Conservation (phyloP, 2,113 vertebrate genomes). For the Tauraco erythrolophus region DNA sequence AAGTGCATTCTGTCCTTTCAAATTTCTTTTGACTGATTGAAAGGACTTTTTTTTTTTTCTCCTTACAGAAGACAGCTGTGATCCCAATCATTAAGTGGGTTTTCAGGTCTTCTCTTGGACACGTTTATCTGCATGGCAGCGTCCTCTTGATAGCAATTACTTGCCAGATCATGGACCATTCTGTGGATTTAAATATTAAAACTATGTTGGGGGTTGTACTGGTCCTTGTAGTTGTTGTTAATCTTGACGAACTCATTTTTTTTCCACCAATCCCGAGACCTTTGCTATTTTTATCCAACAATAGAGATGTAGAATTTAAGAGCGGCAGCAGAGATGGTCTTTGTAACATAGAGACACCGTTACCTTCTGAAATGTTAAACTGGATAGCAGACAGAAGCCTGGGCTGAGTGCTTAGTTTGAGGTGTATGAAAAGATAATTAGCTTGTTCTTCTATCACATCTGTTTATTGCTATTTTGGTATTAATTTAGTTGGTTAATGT, state of each 20-base stretch:
- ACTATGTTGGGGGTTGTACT: background rate
- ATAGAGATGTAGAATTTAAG: background rate
- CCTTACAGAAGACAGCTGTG: background rate
- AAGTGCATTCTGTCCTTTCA: background rate
- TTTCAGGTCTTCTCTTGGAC: conserved; percentile 28
- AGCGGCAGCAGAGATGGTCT: background rate
- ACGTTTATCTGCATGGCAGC: background rate
- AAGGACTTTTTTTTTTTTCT: background rate
- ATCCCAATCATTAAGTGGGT: background rate
- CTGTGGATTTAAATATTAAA: background rate
- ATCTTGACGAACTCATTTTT: background rate
- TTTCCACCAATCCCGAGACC: background rate
- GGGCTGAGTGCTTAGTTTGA: background rate
- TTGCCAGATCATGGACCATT: background rate
- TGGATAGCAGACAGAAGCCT: background rate
- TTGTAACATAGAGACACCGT: background rate
- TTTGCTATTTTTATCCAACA: background rate
- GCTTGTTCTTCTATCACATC: background rate
- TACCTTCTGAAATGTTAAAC: background rate
- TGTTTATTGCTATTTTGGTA: background rate
- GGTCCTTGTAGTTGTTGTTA: background rate
- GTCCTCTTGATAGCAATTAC: background rate
- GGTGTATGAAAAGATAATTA: background rate
- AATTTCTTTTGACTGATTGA: background rate
- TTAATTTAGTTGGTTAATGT: background rate